phyloP scores from a whole-genome alignment of 2,113 vertebrate genomes.

The Thermophis baileyi region DNA sequence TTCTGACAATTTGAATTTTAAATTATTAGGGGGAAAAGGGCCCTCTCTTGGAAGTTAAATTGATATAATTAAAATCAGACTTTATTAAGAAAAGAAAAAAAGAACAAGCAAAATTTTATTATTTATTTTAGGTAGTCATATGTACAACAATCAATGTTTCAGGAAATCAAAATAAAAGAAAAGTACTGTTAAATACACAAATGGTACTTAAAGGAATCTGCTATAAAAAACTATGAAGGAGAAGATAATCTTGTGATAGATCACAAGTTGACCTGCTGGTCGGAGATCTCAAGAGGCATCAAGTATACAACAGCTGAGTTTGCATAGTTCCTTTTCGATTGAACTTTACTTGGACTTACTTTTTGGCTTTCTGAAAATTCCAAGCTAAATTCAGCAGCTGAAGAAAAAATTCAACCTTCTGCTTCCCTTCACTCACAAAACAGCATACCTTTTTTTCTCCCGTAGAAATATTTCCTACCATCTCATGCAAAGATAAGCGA shows the following conservation, averaged over 20 bases:
- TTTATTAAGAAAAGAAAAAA: neutral
- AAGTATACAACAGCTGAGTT: neutral
- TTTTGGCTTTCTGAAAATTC: neutral
- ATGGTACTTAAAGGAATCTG: neutral
- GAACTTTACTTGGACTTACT: neutral
- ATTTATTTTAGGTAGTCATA: neutral
- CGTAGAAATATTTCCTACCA: neutral
- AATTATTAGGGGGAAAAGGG: neutral
- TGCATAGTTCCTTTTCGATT: neutral
- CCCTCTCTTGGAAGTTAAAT: neutral
- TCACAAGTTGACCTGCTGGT: neutral
- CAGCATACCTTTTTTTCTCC: neutral
- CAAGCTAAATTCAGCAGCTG: neutral
- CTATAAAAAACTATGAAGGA: neutral
- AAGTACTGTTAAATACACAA: neutral
- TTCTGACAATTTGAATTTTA: neutral
- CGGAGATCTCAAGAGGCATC: neutral
- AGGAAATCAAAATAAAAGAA: neutral
- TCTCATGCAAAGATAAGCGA: neutral
- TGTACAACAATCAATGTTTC: neutral
- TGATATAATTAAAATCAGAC: neutral
- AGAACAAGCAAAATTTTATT: neutral
- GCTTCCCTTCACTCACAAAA: neutral
- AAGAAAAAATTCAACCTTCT: neutral
- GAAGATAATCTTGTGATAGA: neutral